Evolutionary conservation across 2,888 invertebrate species (phyloP).

Genomic region (Lacanobia oleracea): DNA sequence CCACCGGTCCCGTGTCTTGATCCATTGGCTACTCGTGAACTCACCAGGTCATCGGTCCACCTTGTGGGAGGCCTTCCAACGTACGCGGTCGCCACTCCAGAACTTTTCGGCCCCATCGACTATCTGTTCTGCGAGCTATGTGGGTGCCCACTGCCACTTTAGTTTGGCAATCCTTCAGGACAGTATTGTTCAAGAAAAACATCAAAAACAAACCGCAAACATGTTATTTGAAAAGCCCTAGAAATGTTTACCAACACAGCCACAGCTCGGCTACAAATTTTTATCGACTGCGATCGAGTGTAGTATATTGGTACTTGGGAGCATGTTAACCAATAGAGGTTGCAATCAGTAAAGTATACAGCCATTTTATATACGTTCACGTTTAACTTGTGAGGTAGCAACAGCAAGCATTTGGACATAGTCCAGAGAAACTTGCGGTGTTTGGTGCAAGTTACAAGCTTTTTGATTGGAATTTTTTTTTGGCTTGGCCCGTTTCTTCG

Average conservation of each 20-base stretch:
- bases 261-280: constrained; percentile 12
- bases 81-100: no score
- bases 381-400: constrained; percentile 83
- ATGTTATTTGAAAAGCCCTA: background rate
- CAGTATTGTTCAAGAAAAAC: background rate
- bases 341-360: constrained; percentile 86
- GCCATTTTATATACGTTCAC: constrained; percentile 82
- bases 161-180: no score
- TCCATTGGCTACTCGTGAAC: no score
- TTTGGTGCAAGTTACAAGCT: constrained; percentile 64
- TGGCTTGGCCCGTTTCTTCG: background rate
- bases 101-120: no score
- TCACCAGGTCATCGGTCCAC: no score
- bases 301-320: constrained; percentile 34
- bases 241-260: background rate
- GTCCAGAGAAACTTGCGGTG: constrained; percentile 77
- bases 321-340: constrained; percentile 66
- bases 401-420: constrained; percentile 79
- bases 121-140: no score
- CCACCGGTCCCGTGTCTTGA: no score
- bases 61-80: no score
- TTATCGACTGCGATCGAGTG: constrained; percentile 24
- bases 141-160: no score
- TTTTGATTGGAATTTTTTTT: background rate
- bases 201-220: background rate